These are phyloP conservation scores for Euwallacea similis DNA, from an alignment of 1,140 invertebrate genomes.

Conservation along the genomic window DNA sequence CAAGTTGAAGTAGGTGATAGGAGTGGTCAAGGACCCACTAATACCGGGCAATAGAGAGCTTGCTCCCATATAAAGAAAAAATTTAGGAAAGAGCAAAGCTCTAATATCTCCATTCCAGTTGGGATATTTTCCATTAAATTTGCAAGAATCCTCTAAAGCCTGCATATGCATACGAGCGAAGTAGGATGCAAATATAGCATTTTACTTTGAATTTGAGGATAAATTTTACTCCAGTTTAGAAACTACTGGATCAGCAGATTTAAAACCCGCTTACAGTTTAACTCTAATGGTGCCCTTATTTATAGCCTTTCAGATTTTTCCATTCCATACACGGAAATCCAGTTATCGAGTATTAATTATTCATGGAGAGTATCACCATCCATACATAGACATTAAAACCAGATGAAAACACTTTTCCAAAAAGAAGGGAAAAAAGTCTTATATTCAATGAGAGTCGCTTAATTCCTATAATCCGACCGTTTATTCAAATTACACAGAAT, in stretches of 20 bases:
- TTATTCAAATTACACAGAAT: constrained; percentile 36
- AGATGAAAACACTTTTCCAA: too few relatives aligned
- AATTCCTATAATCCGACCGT: constrained; percentile 24
- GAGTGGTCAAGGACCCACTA: constrained; percentile 9
- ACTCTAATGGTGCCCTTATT: too few relatives aligned
- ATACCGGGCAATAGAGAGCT: too few relatives aligned
- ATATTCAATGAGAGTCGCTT: constrained; percentile 18
- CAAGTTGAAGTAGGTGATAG: constrained; percentile 28
- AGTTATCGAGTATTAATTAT: too few relatives aligned
- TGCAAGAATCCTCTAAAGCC: constrained; percentile 9
- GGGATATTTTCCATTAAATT: constrained; percentile 12
- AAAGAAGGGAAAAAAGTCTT: constrained; percentile 6
- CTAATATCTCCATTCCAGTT: not conserved
- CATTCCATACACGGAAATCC: too few relatives aligned
- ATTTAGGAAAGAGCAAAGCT: constrained; percentile 11
- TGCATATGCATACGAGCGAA: constrained; percentile 14
- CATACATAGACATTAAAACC: too few relatives aligned
- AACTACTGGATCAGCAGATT: too few relatives aligned
- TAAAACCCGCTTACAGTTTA: too few relatives aligned
- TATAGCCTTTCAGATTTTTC: too few relatives aligned
- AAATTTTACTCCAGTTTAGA: too few relatives aligned
- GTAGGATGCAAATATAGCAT: constrained; percentile 10
- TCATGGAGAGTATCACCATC: too few relatives aligned
- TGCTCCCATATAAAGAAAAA: not conserved
- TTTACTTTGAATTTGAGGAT: not conserved